phyloP scores from a whole-genome alignment of 2,797 vertebrate genomes.

The Chelmon rostratus region DNA sequence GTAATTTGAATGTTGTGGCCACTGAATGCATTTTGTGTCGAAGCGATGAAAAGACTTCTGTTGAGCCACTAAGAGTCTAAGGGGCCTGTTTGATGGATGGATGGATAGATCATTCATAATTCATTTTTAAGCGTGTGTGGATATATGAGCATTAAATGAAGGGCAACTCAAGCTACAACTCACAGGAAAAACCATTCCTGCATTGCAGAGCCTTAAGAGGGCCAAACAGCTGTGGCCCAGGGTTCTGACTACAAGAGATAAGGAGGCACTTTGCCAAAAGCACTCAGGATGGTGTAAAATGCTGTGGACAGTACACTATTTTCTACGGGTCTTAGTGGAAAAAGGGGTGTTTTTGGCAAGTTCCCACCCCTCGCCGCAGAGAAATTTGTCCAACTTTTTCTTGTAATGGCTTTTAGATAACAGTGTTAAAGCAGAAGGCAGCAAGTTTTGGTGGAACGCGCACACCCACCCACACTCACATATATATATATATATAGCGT shows the following conservation, averaged over 20 bases:
- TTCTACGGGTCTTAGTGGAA: slow-evolving; percentile 39
- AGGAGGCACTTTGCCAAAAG: slow-evolving; percentile 47
- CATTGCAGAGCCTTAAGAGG: slow-evolving; percentile 22
- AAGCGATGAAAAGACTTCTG: no score
- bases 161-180: slow-evolving; percentile 1
- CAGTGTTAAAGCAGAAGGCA: slow-evolving; percentile 17
- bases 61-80: no score
- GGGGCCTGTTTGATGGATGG: no score
- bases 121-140: neutral
- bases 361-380: slow-evolving; percentile 15
- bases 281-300: slow-evolving; percentile 37
- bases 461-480: neutral
- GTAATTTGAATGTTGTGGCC: no score
- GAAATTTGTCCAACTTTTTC: slow-evolving; percentile 19
- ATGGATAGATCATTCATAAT: no score
- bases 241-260: slow-evolving; percentile 57
- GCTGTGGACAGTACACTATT: slow-evolving; percentile 36
- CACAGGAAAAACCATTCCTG: slow-evolving; percentile 13
- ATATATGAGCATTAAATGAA: slow-evolving; percentile 4
- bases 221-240: slow-evolving; percentile 24
- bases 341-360: slow-evolving; percentile 35
- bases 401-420: slow-evolving; percentile 49
- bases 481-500: no score
- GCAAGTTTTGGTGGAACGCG: slow-evolving; percentile 9
- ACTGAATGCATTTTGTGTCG: no score